Percentiles rank a stretch among this genome's conserved stretches.
These are phyloP conservation scores for Pachliopta kotzebuea DNA, from an alignment of 2,888 invertebrate species.

Conservation along the genomic window DNA sequence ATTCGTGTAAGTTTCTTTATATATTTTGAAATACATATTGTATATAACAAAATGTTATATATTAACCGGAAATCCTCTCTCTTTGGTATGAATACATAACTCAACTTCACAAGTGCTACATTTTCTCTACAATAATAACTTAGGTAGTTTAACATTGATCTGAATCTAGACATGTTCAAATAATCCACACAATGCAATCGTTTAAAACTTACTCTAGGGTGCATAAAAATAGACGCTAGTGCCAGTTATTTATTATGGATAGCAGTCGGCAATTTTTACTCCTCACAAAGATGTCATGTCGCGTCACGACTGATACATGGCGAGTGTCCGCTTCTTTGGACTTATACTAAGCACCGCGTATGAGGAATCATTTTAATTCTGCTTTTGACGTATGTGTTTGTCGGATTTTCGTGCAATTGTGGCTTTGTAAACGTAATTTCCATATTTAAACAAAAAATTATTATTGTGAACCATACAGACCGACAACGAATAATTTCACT, in stretches of 20 bases:
- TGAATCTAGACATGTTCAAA: slow-evolving; percentile 15
- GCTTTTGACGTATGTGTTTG: slow-evolving; percentile 44
- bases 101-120: neutral
- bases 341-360: slow-evolving; percentile 59
- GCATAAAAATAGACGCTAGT: slow-evolving; percentile 37
- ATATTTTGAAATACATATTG: too few relatives aligned
- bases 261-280: slow-evolving; percentile 56
- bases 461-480: slow-evolving; percentile 5
- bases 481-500: neutral
- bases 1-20: too few relatives aligned
- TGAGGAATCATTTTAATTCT: slow-evolving; percentile 50
- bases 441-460: slow-evolving; percentile 16
- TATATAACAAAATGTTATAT: too few relatives aligned
- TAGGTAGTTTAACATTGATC: neutral
- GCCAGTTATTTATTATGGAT: slow-evolving; percentile 36
- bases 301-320: slow-evolving; percentile 57
- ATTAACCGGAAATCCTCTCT: too few relatives aligned
- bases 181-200: slow-evolving; percentile 31
- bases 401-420: slow-evolving; percentile 32
- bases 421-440: slow-evolving; percentile 25
- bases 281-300: slow-evolving; percentile 49
- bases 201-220: slow-evolving; percentile 34
- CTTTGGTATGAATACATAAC: neutral
- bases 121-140: neutral
- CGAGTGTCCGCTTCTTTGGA: slow-evolving; percentile 59